A percentile compares a stretch with the other conserved stretches of the same genome.
Evolutionary conservation across 2,113 vertebrate genomes (phyloP).

Genomic region (Bubo bubo): DNA sequence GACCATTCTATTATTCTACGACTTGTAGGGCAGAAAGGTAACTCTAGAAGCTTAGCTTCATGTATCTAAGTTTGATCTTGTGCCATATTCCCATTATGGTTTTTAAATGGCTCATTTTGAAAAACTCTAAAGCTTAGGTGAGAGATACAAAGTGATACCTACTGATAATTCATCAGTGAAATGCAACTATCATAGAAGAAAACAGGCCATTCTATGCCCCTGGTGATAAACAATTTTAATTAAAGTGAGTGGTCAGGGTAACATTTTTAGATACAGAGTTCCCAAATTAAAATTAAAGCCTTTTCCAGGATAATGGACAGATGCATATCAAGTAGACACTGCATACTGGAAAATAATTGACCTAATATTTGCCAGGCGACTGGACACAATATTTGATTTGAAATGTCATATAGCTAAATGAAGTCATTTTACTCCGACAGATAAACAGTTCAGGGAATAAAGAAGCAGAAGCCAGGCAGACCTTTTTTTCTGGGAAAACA

Average conservation of each 20-base stretch:
- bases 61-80: fast-evolving
- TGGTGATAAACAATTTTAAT: background rate
- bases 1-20: no score
- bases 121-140: background rate
- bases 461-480: background rate
- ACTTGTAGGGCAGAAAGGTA: background rate
- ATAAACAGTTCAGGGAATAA: background rate
- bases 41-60: background rate
- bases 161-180: background rate
- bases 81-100: background rate
- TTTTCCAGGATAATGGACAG: background rate
- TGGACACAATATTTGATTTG: background rate
- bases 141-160: background rate
- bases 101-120: background rate
- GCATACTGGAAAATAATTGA: background rate
- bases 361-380: background rate
- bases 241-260: background rate
- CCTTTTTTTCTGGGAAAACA: background rate
- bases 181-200: background rate
- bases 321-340: background rate
- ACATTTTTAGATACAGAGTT: background rate
- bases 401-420: background rate
- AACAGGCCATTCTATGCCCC: background rate
- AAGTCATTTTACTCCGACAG: background rate
- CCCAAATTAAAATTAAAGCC: background rate